phyloP scores from a whole-genome alignment of 2,797 vertebrate genomes.

The Hippopotamyrus pictus region DNA sequence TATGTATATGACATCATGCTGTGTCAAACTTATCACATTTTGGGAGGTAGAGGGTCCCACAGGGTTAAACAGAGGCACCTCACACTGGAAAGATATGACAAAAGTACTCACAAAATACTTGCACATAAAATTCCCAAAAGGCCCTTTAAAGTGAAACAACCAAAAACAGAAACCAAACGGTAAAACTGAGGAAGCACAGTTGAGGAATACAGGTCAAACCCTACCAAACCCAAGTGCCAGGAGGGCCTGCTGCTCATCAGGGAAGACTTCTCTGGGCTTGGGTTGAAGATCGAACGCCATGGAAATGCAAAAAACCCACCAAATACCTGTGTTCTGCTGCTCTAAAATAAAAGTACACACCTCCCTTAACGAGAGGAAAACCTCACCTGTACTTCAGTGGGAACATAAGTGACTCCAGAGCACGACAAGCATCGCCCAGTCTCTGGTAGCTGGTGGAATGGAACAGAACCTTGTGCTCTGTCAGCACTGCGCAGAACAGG shows the following conservation, averaged over 20 bases:
- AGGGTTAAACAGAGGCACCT: neutral
- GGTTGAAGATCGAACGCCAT: neutral
- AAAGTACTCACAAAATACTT: neutral
- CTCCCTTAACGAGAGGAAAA: neutral
- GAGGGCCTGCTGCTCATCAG: neutral
- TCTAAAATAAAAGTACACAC: neutral
- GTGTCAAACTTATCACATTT: neutral
- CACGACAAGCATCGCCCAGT: constrained; percentile 87
- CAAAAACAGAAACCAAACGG: neutral
- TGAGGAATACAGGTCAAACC: neutral
- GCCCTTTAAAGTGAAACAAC: constrained; percentile 1
- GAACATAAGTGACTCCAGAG: constrained; percentile 93
- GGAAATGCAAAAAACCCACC: neutral
- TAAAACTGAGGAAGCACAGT: neutral
- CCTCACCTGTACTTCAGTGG: constrained; percentile 92
- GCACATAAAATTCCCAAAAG: neutral
- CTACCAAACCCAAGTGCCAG: neutral
- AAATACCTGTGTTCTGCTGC: neutral
- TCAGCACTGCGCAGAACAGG: constrained; percentile 92
- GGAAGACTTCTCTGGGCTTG: neutral
- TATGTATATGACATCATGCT: neutral
- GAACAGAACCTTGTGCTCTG: constrained; percentile 96
- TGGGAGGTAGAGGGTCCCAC: neutral
- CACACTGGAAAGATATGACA: neutral
- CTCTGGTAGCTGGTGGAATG: constrained; percentile 97